phyloP scores from a whole-genome alignment of 2,797 vertebrate genomes.

The Crax fasciolata region DNA sequence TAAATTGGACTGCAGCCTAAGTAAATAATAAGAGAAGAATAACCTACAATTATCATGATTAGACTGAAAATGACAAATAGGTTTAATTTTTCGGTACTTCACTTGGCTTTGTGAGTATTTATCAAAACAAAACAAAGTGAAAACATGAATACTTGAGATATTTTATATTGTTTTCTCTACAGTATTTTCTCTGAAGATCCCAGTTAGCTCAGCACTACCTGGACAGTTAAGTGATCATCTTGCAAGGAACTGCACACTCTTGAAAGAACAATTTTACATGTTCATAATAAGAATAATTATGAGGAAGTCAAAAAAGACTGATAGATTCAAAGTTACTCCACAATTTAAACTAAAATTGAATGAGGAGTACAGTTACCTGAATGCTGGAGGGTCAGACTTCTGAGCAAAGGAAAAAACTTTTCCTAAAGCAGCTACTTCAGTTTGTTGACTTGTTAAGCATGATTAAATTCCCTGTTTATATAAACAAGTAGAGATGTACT shows the following conservation, averaged over 20 bases:
- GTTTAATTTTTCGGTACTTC: rapidly evolving
- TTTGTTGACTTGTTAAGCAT: not conserved
- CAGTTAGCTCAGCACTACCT: not conserved
- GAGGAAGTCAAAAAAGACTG: not conserved
- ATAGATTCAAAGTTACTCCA: rapidly evolving
- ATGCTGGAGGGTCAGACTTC: not conserved
- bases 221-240: not conserved
- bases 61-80: not conserved
- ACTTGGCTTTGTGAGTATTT: not conserved
- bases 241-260: not conserved
- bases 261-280: not conserved
- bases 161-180: not conserved
- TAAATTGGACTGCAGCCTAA: not conserved
- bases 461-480: not conserved
- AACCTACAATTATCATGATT: constrained; percentile 13
- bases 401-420: not conserved
- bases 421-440: not conserved
- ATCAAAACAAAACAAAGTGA: not conserved
- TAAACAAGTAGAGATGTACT: rapidly evolving
- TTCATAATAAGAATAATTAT: not conserved
- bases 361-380: not conserved
- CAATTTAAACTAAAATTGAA: not conserved
- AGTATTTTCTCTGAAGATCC: not conserved
- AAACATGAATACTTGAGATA: not conserved
- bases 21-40: not conserved